Conservation (phyloP, 2,113 vertebrate genomes). For the Sinocyclocheilus anshuiensis region DNA sequence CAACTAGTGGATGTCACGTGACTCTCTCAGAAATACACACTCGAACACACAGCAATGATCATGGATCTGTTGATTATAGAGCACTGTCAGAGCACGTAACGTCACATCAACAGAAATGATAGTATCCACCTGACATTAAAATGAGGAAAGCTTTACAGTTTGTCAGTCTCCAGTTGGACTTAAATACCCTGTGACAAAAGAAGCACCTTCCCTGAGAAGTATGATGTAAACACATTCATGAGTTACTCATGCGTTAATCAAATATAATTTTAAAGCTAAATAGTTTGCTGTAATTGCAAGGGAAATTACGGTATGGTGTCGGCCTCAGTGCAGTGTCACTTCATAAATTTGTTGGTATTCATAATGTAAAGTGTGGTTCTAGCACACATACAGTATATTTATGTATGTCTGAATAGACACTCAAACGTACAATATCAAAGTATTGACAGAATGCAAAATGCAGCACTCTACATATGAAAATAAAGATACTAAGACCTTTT, state of each 20-base stretch:
- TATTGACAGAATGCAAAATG: background rate
- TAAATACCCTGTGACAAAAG: constrained; percentile 35
- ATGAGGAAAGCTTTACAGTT: constrained; percentile 41
- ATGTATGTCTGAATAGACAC: background rate
- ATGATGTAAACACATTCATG: constrained; percentile 17
- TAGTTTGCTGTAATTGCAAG: background rate
- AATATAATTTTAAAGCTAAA: constrained; percentile 6
- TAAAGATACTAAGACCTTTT: background rate
- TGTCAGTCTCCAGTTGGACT: constrained; percentile 47
- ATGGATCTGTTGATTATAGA: constrained; percentile 1
- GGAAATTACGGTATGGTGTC: background rate
- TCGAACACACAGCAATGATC: background rate
- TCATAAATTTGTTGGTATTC: background rate
- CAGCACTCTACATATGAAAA: background rate
- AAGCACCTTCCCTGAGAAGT: constrained; percentile 42
- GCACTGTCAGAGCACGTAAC: background rate
- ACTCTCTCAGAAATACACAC: background rate
- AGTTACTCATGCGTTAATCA: background rate
- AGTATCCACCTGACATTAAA: constrained; percentile 12
- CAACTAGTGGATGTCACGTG: background rate
- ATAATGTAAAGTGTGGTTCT: background rate
- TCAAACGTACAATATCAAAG: background rate
- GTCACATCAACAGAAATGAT: constrained; percentile 4
- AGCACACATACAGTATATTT: background rate
- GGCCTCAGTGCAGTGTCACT: background rate